Conservation (phyloP, 2,888 invertebrate genomes). For the Caenorhabditis sulstoni region DNA sequence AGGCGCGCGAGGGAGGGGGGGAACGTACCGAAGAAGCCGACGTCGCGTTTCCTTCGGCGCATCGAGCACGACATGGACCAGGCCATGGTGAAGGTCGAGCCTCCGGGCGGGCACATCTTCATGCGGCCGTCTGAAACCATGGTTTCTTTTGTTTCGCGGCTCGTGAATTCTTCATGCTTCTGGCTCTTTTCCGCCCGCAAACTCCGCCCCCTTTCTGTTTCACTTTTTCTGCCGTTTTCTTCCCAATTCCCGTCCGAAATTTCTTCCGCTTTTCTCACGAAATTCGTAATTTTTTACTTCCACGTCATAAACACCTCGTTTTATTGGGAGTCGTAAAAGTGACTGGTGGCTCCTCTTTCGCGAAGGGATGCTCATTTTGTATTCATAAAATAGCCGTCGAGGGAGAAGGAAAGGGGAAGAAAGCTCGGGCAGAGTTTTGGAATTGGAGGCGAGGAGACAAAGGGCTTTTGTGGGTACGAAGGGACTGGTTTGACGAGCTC, state of each 20-base stretch:
- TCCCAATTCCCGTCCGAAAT: not conserved
- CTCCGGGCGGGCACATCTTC: conserved; percentile 74
- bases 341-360: too few species aligned
- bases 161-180: not conserved
- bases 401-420: too few species aligned
- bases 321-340: conserved; percentile 13
- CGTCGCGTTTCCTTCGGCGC: conserved; percentile 65
- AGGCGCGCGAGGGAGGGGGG: not conserved
- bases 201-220: not conserved
- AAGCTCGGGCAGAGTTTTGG: not conserved
- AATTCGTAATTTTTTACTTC: not conserved
- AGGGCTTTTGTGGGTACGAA: not conserved
- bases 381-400: conserved; percentile 7
- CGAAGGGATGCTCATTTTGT: conserved; percentile 1
- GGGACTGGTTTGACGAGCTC: conserved; percentile 1
- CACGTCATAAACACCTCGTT: not conserved
- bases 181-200: too few species aligned
- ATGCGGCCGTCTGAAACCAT: conserved; percentile 65
- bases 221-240: not conserved
- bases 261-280: not conserved
- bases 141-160: conserved; percentile 5
- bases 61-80: conserved; percentile 74
- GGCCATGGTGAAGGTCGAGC: conserved; percentile 73
- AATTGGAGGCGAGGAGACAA: conserved; percentile 10
- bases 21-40: conserved; percentile 23